A percentile compares a stretch with the other conserved stretches of the same genome.
phyloP scores from a whole-genome alignment of 2,113 vertebrate species.

The Psephotus haematonotus region DNA sequence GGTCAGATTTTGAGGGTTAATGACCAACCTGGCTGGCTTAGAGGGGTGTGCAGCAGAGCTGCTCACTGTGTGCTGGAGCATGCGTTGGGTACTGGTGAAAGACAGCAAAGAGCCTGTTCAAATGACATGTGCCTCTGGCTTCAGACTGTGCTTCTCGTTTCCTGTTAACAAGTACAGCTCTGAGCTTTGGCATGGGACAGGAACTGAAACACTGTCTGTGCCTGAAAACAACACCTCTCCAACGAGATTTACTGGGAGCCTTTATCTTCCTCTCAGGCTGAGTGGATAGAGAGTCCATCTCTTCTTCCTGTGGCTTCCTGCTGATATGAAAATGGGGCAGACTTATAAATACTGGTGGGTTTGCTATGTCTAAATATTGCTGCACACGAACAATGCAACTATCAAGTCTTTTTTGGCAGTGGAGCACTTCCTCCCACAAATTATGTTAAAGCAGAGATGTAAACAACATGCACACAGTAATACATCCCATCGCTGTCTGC shows the following conservation, averaged over 20 bases:
- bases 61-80: fast-evolving
- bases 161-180: slow-evolving; percentile 18
- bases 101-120: background rate
- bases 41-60: background rate
- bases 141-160: background rate
- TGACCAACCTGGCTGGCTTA: fast-evolving
- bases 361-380: background rate
- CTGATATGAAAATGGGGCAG: background rate
- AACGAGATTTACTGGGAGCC: background rate
- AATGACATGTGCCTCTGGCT: background rate
- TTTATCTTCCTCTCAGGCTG: background rate
- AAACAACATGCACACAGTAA: background rate
- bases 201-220: background rate
- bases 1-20: background rate
- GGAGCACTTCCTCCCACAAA: background rate
- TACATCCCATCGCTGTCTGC: background rate
- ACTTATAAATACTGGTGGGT: background rate
- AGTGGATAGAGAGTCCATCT: background rate
- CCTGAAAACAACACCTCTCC: background rate
- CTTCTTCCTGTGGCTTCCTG: background rate
- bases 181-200: background rate
- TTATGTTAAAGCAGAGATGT: background rate
- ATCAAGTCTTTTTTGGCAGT: background rate
- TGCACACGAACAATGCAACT: background rate
- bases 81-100: fast-evolving